A percentile compares a stretch with the other conserved stretches of the same genome.
phyloP scores from a whole-genome alignment of 1,140 invertebrate genomes.

The Grapholita molesta region DNA sequence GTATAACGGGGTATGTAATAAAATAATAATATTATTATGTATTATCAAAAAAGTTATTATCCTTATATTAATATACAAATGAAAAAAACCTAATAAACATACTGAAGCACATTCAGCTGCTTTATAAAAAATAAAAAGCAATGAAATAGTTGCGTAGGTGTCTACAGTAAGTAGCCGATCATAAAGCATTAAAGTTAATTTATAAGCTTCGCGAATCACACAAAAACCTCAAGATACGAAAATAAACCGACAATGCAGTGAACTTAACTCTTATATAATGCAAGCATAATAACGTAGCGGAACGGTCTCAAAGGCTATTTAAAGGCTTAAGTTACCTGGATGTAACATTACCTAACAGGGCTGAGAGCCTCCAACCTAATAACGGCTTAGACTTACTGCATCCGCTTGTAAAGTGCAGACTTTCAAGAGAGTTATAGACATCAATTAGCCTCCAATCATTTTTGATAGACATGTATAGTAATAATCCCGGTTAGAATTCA shows the following conservation, averaged over 20 bases:
- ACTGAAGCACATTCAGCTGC: too few species aligned
- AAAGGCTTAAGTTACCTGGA: constrained; percentile 2
- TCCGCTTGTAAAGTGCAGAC: background rate
- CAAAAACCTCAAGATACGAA: background rate
- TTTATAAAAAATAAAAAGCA: background rate
- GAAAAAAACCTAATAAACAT: too few species aligned
- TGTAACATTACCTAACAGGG: background rate
- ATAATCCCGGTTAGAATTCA: too few species aligned
- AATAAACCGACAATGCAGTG: background rate
- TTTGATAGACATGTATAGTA: too few species aligned
- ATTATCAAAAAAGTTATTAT: too few species aligned
- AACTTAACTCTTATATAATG: background rate
- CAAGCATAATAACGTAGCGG: background rate
- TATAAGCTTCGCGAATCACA: background rate
- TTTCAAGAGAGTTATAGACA: background rate
- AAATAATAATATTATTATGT: too few species aligned
- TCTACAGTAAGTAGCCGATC: background rate
- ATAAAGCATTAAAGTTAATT: background rate
- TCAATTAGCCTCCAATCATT: background rate
- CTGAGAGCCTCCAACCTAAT: background rate
- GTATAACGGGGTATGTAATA: too few species aligned
- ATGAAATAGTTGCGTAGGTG: background rate
- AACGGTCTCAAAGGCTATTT: background rate
- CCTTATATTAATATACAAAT: too few species aligned
- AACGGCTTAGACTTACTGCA: background rate